phyloP scores from a whole-genome alignment of 2,888 invertebrate species.

The Epinotia ramella region DNA sequence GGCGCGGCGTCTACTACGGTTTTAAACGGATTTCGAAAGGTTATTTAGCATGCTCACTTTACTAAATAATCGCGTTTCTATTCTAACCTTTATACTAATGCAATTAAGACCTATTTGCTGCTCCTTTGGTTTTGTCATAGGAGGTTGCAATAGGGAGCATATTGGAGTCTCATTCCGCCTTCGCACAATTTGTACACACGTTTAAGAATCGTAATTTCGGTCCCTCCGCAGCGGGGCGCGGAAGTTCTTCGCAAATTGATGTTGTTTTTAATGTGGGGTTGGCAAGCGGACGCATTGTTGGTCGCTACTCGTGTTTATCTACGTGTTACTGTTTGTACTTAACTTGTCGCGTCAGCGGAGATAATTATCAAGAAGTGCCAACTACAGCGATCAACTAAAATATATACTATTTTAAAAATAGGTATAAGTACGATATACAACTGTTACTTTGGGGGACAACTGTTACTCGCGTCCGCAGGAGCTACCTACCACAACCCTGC shows the following conservation, averaged over 20 bases:
- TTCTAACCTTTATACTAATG: neutral
- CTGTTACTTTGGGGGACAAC: too few species aligned
- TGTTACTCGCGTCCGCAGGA: too few species aligned
- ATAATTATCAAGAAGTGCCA: neutral
- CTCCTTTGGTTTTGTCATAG: neutral
- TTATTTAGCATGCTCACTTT: slow-evolving; percentile 11
- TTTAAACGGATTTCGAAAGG: slow-evolving; percentile 68
- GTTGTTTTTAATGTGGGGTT: slow-evolving; percentile 54
- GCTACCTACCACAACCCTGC: too few species aligned
- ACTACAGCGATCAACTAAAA: neutral
- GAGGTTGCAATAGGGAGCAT: neutral
- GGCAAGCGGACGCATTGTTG: slow-evolving; percentile 38
- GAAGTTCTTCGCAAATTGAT: slow-evolving; percentile 47
- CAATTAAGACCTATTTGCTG: neutral
- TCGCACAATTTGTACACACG: slow-evolving; percentile 76
- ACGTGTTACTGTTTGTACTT: slow-evolving; percentile 21
- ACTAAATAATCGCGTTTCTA: neutral
- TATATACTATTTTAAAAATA: too few species aligned
- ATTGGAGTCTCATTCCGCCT: slow-evolving; percentile 72
- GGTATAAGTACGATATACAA: too few species aligned
- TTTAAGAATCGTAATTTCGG: slow-evolving; percentile 64
- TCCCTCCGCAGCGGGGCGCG: slow-evolving; percentile 46
- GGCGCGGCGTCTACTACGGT: slow-evolving; percentile 65
- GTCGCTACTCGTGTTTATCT: slow-evolving; percentile 26
- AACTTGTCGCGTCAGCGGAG: slow-evolving; percentile 3